Percentiles rank a stretch among this genome's conserved stretches.
phyloP scores from a whole-genome alignment of 2,113 vertebrate species.

The Micromys minutus region DNA sequence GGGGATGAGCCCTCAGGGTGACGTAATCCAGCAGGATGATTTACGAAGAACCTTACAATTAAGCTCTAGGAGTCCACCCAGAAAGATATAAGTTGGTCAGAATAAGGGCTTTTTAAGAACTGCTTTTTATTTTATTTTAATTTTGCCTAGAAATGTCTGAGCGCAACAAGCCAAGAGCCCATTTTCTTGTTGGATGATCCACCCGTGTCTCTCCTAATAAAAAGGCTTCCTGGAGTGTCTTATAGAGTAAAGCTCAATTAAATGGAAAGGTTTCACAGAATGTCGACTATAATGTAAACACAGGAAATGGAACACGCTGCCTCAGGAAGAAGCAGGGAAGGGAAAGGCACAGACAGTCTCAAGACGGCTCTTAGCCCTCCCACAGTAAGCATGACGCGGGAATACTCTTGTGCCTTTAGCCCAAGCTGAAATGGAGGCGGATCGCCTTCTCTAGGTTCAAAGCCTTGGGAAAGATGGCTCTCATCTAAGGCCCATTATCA shows the following conservation, averaged over 20 bases:
- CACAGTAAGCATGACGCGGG: no score
- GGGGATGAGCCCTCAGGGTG: neutral
- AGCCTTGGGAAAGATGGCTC: neutral
- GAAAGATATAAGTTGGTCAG: neutral
- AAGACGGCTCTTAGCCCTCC: neutral
- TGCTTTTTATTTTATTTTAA: neutral
- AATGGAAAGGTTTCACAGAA: neutral
- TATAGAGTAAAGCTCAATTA: neutral
- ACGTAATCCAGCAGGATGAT: neutral
- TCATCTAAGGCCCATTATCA: neutral
- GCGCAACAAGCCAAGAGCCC: neutral
- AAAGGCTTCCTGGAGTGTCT: neutral
- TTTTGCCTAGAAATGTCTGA: neutral
- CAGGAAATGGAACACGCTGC: neutral
- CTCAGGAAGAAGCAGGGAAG: neutral
- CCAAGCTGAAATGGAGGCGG: neutral
- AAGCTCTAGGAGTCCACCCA: neutral
- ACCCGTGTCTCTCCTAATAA: neutral
- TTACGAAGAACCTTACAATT: slow-evolving; percentile 40
- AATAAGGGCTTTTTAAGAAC: slow-evolving; percentile 45
- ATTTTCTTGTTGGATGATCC: neutral
- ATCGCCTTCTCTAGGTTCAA: neutral
- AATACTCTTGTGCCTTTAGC: neutral
- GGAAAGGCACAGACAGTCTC: neutral
- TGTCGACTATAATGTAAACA: neutral